A percentile compares a stretch with the other conserved stretches of the same genome.
Evolutionary conservation across 1,140 invertebrate species (phyloP).

Genomic region (Archegozetes longisetosus): DNA sequence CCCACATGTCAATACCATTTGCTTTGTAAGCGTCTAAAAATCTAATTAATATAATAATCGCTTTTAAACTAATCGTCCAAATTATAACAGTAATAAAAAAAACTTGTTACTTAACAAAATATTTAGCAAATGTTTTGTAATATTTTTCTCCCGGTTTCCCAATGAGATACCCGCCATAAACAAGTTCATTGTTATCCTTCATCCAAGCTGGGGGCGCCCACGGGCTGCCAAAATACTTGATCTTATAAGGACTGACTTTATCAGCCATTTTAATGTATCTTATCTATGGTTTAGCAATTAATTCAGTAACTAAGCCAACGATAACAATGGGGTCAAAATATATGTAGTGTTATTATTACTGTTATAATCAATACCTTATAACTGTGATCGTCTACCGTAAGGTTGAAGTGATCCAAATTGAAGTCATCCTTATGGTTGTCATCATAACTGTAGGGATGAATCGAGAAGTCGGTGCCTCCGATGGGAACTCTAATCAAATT

Average conservation of each 20-base stretch:
- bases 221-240: conserved; percentile 43
- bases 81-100: too few species aligned
- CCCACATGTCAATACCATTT: conserved; percentile 27
- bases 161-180: neutral
- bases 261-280: neutral
- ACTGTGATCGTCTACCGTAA: conserved; percentile 45
- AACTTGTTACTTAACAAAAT: conserved; percentile 51
- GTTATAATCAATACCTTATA: conserved; percentile 48
- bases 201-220: conserved; percentile 84
- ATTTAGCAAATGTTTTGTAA: conserved; percentile 49
- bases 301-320: too few species aligned
- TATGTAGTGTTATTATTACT: too few species aligned
- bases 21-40: conserved; percentile 22
- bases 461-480: conserved; percentile 64
- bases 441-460: conserved; percentile 47
- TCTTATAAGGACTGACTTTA: neutral
- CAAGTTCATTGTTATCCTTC: conserved; percentile 53
- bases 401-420: conserved; percentile 44
- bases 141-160: neutral
- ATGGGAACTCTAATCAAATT: conserved; percentile 61
- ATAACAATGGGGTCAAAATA: too few species aligned
- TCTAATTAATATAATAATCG: conserved; percentile 9
- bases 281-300: neutral
- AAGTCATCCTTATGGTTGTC: conserved; percentile 39
- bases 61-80: too few species aligned